Base-by-base conservation (phyloP, 2,113 vertebrate genomes). In the Erinaceus europaeus region DNA sequence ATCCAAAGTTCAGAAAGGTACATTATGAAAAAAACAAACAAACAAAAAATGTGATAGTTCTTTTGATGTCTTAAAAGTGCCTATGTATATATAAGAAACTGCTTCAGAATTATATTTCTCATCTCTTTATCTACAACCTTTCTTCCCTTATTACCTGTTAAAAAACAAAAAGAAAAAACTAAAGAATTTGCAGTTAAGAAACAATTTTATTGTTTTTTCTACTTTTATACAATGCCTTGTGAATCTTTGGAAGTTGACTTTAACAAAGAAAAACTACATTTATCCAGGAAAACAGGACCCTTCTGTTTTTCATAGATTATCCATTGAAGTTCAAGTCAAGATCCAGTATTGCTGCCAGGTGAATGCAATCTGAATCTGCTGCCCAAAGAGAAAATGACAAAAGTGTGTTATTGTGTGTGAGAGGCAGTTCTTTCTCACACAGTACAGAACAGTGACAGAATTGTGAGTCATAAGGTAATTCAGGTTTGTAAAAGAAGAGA, bases 301-400 rank as follows among this genome's bases (percentile, higher is more conserved):
- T 62, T 72, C 34, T 71, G 6, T 27, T 9, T 57, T 71, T 25
- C 32, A 12, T 55, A 62, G 57, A 72, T 20, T 18, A 17, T n/a
- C 29, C 14, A 29, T n/a, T 86, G 44, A 77, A 61, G 6, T 91
- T 94, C 23, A 90, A 83, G 20, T 74, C n/a, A 81, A 21, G 34
- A 77, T 38, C 29, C 1, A 73, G 21, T n/a, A 52, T 5, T 29
- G 10, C 59, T 21, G 27, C 27, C 69, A 25, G 87, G 42, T 20
- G 69, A 86, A 73, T 74, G 36, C 77, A 68, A 53, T 75, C 21
- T 18, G 18, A 32, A 17, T 36, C 17, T 17, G 4, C 15, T 40
- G 14, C 42, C 5, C 27, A 14, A 86, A 72, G 69, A 61, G 14
- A 64, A 62, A 71, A 73, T 69, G 40, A 34, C 68, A 78, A 80